A percentile compares a stretch with the other conserved stretches of the same genome.
These are phyloP conservation scores for Sinonovacula constricta DNA, from an alignment of 1,140 invertebrate species.

Conservation along the genomic window DNA sequence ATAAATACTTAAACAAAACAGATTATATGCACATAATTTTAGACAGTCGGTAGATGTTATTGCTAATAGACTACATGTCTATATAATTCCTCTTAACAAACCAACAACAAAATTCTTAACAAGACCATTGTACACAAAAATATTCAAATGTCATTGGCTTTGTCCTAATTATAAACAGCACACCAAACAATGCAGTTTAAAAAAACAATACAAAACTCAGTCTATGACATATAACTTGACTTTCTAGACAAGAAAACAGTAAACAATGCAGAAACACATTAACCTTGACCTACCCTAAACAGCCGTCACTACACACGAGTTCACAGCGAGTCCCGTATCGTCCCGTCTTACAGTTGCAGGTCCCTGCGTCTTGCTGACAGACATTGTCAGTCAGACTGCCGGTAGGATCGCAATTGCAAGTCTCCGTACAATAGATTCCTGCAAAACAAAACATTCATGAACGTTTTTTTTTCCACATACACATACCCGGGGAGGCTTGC, in stretches of 20 bases:
- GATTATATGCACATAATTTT: too few relatives aligned
- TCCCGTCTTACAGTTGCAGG: conserved; percentile 15
- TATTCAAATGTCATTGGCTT: neutral
- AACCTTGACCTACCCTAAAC: conserved; percentile 17
- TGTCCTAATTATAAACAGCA: neutral
- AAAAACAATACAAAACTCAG: neutral
- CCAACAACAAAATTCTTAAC: too few relatives aligned
- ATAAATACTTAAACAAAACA: too few relatives aligned
- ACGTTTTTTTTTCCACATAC: too few relatives aligned
- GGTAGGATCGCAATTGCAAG: conserved; percentile 8
- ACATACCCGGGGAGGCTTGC: too few relatives aligned
- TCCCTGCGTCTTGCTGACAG: conserved; percentile 19
- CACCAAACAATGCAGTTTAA: neutral
- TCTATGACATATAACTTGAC: neutral
- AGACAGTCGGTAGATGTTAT: too few relatives aligned
- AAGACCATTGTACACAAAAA: neutral
- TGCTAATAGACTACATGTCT: too few relatives aligned
- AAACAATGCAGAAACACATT: neutral
- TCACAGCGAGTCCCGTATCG: conserved; percentile 8
- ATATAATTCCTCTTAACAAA: too few relatives aligned
- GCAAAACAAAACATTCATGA: neutral
- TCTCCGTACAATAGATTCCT: conserved; percentile 33
- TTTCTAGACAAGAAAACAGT: neutral
- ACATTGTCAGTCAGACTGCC: neutral
- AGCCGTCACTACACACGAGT: conserved; percentile 19